Evolutionary conservation across 2,888 invertebrate genomes (phyloP), one percentile per base, ranked within the genome.

Genomic region (Rhagonycha fulva): DNA sequence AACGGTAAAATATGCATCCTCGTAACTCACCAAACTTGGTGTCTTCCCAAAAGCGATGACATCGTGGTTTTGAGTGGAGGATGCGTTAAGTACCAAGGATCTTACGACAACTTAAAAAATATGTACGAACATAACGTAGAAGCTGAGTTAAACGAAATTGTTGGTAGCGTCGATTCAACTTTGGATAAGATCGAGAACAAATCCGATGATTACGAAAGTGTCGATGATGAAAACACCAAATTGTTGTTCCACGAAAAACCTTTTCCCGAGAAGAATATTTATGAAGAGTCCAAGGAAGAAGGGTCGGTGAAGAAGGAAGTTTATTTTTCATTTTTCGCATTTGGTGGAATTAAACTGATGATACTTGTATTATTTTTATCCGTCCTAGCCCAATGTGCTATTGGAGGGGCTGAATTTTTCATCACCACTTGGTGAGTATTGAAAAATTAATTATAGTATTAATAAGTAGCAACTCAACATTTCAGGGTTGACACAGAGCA

Each of bases 1-100:
- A 87, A 87, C 70, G 85, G 88, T 11, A 91, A 91, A 82, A 89
- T 91, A 2, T 86, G 91, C 66, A 87, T 93, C 70, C 87, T 93
- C 2, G 91, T 92, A 30, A 93, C 93, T 0, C 93, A 93, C 86
- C 93, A 93, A 82, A 84, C 91, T 12, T 92, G 93, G 81, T 91
- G 90, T 77, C 84, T 91, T 12, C 87, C 87, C 70, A 81, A 87
- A 69, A 87, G 88, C 9, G 86, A 88, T 75, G 84, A 90, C 88
- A 89, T 91, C 67, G 84, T 92, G n/a, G 86, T 92, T 68, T 82
- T 91, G 67, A 89, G 89, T 82, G 89, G 89, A 81, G 91, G 90
- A 1, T 77, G 87, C 0, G 89, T 91, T 81, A 89, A 89, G 0
- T 89, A 91, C 0, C 91, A 91, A 2, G 92, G 92, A 69, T 91